phyloP scores from a whole-genome alignment of 2,797 vertebrate species.

The Botia almorhae region DNA sequence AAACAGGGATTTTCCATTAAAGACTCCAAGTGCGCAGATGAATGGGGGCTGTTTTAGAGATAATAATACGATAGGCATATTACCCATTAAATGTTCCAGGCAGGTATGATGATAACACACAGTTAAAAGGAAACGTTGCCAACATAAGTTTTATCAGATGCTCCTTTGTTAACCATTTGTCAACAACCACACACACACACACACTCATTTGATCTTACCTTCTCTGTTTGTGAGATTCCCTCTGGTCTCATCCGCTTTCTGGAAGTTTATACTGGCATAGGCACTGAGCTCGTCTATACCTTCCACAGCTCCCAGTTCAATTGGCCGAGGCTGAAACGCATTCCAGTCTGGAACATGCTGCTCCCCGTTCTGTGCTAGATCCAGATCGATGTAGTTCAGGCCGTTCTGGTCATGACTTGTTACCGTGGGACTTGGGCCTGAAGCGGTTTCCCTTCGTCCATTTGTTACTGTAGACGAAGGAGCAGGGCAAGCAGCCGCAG shows the following conservation, averaged over 20 bases:
- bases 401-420: constrained; percentile 73
- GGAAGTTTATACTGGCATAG: constrained; percentile 89
- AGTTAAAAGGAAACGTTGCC: not conserved
- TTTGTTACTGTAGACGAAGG: constrained; percentile 44
- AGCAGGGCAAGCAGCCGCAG: not conserved
- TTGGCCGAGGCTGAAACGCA: constrained; percentile 58
- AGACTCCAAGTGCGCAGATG: constrained; percentile 34
- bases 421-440: constrained; percentile 27
- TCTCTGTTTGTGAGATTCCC: constrained; percentile 71
- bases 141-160: not conserved
- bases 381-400: constrained; percentile 89
- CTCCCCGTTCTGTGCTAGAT: constrained; percentile 78
- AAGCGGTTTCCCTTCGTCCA: constrained; percentile 62
- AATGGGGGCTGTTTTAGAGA: constrained; percentile 43
- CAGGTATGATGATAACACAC: constrained; percentile 31
- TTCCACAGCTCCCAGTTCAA: constrained; percentile 69
- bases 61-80: constrained; percentile 49
- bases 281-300: constrained; percentile 80
- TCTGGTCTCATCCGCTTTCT: constrained; percentile 79
- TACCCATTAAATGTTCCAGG: constrained; percentile 29
- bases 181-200: not conserved
- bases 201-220: constrained; percentile 73
- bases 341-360: constrained; percentile 71
- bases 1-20: constrained; percentile 46
- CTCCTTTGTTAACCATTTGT: constrained; percentile 21